Evolutionary conservation across 2,797 vertebrate species (phyloP), one percentile per base, ranked within the genome.

Genomic region (Lepilemur septentrionalis): DNA sequence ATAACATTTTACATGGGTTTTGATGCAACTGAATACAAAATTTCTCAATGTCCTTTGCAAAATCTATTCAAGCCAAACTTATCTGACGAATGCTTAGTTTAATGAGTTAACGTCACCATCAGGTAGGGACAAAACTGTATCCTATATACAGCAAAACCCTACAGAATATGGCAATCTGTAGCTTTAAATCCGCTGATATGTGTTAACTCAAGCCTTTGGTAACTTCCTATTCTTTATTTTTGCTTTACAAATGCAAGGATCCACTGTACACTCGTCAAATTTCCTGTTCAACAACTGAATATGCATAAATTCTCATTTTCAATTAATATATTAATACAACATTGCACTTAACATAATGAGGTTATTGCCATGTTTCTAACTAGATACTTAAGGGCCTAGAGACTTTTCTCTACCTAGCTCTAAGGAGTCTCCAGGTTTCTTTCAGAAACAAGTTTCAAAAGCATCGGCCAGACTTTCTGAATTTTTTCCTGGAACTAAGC

Each of bases 231-330:
- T 73, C 63, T 95, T 50, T 73, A 89, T 61, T 72, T 46, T 82
- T 83, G 70, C 61, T 86, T 82, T 81, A 50, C 9, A 93, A 83
- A 87, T 22, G 11, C 48, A 94, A 87, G 52, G 14, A 28, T 87
- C 35, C 52, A 50, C 32, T 73, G 69, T 48, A 17, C 17, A 30
- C 15, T 76, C 89, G 23, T 65, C 83, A 85, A 67, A 70, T 80
- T 89, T 80, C 46, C n/a, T 78, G 48, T 84, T 67, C 52, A 83
- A 87, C 73, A 95, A 70, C 7, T 82, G 57, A 96, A 93, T 41
- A 88, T 57, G 85, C 28, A 43, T 85, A 80, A 46, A 89, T 69
- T 86, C 59, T 90, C 32, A 83, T 73, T 80, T 87, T 96, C 41
- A 52, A 52, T 87, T 57, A 83, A 59, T 41, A 79, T 46, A 80